Base-by-base conservation (phyloP, 2,888 invertebrate species). In the Agrypnus murinus region DNA sequence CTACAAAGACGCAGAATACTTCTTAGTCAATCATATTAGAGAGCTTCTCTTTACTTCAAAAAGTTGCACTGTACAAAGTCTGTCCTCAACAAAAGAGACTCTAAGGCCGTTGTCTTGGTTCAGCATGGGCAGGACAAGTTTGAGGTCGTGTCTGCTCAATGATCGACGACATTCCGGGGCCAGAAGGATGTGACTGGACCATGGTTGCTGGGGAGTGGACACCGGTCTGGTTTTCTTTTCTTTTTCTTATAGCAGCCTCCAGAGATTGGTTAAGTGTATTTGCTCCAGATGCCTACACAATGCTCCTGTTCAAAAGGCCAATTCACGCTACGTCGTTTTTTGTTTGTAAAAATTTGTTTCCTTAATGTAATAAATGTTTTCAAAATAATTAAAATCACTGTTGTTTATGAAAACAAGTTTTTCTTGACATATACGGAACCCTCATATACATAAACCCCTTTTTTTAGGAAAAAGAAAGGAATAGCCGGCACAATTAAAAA, bases 181-280 rank as follows among this genome's bases (percentile, higher is more conserved):
- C 32, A 55, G 55, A 55, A 55, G 55, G 55, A 55, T 55, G 55
- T 32, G 32, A 34, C 31, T 55, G 55, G 55, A 55, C 34, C 55
- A 55, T 55, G 40, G 40, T 40, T 40, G 40, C 40, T 40, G 55
- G 55, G 36, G 55, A 55, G 31, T 55, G 32, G 55, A 55, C 32
- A n/a, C 55, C 55, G 8, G 55, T 55, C 34, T 55, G 55, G 55
- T 55, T 15, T 55, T 55, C 55, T 34, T 34, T 55, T 32, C 6
- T 34, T 14, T 32, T 12, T 32, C 31, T 55, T 55, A 55, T 55
- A 34, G 36, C 31, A 34, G 55, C 55, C 55, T 55, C 34, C 55
- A 55, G 55, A 55, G 55, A 55, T 32, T 31, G 36, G 32, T 55
- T 32, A 55, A 55, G 15, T 55, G 55, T 55, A 55, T 32, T 55